Percentiles rank a stretch among this genome's conserved stretches.
phyloP scores from a whole-genome alignment of 2,113 vertebrate genomes.

The Galemys pyrenaicus region DNA sequence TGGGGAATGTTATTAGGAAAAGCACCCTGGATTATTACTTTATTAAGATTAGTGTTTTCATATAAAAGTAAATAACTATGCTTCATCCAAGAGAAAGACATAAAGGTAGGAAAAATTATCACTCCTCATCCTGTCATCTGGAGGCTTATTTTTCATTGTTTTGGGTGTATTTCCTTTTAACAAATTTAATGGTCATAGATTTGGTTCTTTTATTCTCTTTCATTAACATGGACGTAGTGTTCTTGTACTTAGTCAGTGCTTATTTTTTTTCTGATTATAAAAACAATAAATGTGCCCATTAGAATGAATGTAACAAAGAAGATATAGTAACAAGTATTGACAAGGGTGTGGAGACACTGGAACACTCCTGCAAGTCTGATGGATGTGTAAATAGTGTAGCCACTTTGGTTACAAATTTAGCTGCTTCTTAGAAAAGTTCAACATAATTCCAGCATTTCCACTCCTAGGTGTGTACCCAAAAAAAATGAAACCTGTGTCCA shows the following conservation, averaged over 20 bases:
- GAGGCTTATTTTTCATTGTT: background rate
- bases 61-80: constrained; percentile 10
- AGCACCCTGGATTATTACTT: background rate
- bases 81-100: background rate
- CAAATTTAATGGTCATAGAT: background rate
- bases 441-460: background rate
- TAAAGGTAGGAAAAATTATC: background rate
- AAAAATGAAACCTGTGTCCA: background rate
- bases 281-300: background rate
- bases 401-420: background rate
- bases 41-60: background rate
- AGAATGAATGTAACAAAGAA: background rate
- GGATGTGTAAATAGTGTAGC: background rate
- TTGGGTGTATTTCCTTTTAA: background rate
- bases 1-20: constrained; percentile 15
- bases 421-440: constrained; percentile 21
- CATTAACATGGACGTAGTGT: background rate
- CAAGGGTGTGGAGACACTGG: background rate
- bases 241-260: background rate
- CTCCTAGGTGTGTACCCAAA: background rate
- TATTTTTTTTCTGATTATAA: background rate
- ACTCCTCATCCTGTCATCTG: background rate
- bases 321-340: background rate
- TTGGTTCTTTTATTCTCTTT: background rate
- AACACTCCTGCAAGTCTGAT: background rate